Conservation (phyloP, 92 coral and sea anemone species). For the Parazoanthus swiftii region DNA sequence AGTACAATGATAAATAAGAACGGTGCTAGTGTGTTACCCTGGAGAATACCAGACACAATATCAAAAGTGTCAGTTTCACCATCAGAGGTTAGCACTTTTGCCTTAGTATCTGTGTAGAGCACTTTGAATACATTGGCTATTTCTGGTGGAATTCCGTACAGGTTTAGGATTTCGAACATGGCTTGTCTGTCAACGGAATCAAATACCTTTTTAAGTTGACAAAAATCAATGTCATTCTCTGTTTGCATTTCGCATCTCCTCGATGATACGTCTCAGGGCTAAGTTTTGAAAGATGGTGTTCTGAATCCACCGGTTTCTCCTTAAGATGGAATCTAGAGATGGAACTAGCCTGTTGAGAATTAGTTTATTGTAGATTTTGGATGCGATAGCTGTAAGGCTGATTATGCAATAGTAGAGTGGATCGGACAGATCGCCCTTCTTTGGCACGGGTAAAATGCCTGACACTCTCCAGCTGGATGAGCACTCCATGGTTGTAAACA, state of each 20-base stretch:
- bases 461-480: not conserved
- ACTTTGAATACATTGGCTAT: not conserved
- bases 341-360: not conserved
- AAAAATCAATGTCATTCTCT: too few species aligned
- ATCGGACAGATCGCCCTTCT: conserved; percentile 12
- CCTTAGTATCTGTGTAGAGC: not conserved
- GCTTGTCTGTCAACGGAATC: not conserved
- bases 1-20: too few species aligned
- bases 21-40: too few species aligned
- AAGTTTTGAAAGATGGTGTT: not conserved
- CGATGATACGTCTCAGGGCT: not conserved
- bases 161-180: not conserved
- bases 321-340: not conserved
- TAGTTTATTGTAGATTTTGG: not conserved
- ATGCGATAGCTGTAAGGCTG: conserved; percentile 9
- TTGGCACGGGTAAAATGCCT: conserved; percentile 17
- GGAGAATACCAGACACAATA: too few species aligned
- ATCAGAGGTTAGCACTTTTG: not conserved
- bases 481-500: not conserved
- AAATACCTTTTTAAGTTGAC: not conserved
- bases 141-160: not conserved
- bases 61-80: not conserved
- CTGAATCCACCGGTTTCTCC: not conserved
- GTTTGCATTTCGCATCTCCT: too few species aligned
- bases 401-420: conserved; percentile 19